These are phyloP conservation scores for Zaprionus davidi DNA, from an alignment of 1,140 invertebrate genomes.

Conservation along the genomic window DNA sequence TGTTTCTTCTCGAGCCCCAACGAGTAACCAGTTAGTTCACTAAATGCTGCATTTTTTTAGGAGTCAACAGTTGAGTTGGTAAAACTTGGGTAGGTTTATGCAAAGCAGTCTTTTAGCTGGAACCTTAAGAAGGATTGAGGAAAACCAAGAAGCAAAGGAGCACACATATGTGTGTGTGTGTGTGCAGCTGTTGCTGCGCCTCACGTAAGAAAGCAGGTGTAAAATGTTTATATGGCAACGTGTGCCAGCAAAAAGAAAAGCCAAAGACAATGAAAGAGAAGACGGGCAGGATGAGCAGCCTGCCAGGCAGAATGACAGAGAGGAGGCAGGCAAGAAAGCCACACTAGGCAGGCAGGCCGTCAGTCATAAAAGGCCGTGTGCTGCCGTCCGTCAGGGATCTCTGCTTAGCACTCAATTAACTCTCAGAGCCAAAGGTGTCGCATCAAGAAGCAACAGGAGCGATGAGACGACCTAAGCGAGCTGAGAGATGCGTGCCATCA, in stretches of 20 bases:
- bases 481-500: conserved; percentile 22
- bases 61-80: neutral
- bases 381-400: conserved; percentile 30
- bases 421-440: conserved; percentile 30
- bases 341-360: conserved; percentile 21
- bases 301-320: neutral
- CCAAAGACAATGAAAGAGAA: neutral
- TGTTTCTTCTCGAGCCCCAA: too few species aligned
- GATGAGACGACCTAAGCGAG: too few species aligned
- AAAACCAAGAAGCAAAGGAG: conserved; percentile 20
- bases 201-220: conserved; percentile 58
- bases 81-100: neutral
- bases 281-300: neutral
- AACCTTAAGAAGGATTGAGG: neutral
- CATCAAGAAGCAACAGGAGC: neutral
- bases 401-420: conserved; percentile 73
- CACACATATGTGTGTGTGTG: conserved; percentile 4
- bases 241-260: conserved; percentile 6
- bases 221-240: conserved; percentile 26
- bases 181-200: conserved; percentile 24
- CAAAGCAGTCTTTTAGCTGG: neutral
- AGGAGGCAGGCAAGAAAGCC: conserved; percentile 11
- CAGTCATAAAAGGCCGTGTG: conserved; percentile 34
- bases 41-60: too few species aligned
- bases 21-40: too few species aligned